Percentiles rank a stretch among this genome's conserved stretches.
These are phyloP conservation scores for Physocephala rufipes DNA, from an alignment of 2,888 invertebrate genomes.

Conservation along the genomic window DNA sequence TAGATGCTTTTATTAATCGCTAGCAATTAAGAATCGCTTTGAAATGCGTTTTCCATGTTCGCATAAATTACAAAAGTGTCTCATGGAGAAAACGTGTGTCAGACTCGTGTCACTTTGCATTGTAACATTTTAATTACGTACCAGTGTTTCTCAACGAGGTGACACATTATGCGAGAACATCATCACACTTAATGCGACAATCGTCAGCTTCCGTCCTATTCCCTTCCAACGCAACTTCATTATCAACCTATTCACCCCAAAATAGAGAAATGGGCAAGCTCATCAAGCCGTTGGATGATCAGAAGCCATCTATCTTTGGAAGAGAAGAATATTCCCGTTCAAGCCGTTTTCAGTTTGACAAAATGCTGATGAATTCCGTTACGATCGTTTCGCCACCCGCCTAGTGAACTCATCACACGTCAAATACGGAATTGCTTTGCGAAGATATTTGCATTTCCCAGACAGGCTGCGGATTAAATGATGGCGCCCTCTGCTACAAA, in stretches of 20 bases:
- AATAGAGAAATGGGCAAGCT: not conserved
- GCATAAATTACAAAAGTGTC: constrained; percentile 39
- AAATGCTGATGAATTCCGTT: not conserved
- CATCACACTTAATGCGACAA: constrained; percentile 8
- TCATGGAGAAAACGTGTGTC: constrained; percentile 31
- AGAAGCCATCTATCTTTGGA: not conserved
- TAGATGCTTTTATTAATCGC: constrained; percentile 29
- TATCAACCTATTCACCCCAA: too few species aligned
- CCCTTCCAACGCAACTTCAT: too few species aligned
- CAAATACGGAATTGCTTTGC: constrained; percentile 16
- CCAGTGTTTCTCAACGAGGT: constrained; percentile 35
- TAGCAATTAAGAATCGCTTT: constrained; percentile 33
- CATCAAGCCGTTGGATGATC: too few species aligned
- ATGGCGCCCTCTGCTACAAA: constrained; percentile 25
- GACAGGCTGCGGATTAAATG: constrained; percentile 16
- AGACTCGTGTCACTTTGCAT: constrained; percentile 40
- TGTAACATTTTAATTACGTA: constrained; percentile 41
- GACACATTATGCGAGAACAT: constrained; percentile 37
- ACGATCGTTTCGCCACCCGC: constrained; percentile 31
- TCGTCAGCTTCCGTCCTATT: not conserved
- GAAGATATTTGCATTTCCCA: constrained; percentile 10
- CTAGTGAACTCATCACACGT: constrained; percentile 26
- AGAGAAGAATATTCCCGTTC: constrained; percentile 8
- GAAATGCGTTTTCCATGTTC: constrained; percentile 46
- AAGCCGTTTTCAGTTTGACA: not conserved